Evolutionary conservation across 2,113 vertebrate genomes (phyloP), one percentile per base, ranked within the genome.

Genomic region (Sorex araneus): DNA sequence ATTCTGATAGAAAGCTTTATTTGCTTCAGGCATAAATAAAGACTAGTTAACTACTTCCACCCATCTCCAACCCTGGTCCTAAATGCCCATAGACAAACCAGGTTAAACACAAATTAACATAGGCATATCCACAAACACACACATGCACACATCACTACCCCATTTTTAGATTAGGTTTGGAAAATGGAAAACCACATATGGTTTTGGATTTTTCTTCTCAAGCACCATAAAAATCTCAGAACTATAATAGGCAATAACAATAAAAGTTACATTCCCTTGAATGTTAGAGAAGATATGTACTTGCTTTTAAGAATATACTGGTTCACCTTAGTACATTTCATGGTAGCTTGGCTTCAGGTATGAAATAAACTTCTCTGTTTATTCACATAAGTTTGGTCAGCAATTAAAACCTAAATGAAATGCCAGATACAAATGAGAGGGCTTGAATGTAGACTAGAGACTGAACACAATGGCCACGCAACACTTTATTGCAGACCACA

Each of bases 171-270:
- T 57, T 0, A 92, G 60, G 36, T 70, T 1, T 8, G 69, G 43
- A 92, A 94, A 77, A 89, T 40, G 40, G 40, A 74, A 83, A 91
- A 9, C 50, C 40, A 69, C 73, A 69, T 73, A 10, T 30, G 30
- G 13, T 67, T 85, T 79, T 0, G 2, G 50, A 12, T 10, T 76
- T 77, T 95, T 70, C 25, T 74, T 66, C 70, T 40, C 34, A 79
- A 36, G 27, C 13, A 27, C 28, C 60, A 74, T 50, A 67, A 18
- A 84, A 67, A 89, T 73, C 27, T 25, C 64, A 78, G 84, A 84
- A 69, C 28, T 47, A 32, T 75, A 86, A 64, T 30, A 69, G 93
- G 75, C 27, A 66, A 87, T 47, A 80, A 13, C 57, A 89, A 23
- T 25, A 80, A 90, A 92, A 71, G 84, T 3, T 8, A 78, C 77